Base-by-base conservation (phyloP, 2,888 invertebrate genomes). In the Drosophila cracens region DNA sequence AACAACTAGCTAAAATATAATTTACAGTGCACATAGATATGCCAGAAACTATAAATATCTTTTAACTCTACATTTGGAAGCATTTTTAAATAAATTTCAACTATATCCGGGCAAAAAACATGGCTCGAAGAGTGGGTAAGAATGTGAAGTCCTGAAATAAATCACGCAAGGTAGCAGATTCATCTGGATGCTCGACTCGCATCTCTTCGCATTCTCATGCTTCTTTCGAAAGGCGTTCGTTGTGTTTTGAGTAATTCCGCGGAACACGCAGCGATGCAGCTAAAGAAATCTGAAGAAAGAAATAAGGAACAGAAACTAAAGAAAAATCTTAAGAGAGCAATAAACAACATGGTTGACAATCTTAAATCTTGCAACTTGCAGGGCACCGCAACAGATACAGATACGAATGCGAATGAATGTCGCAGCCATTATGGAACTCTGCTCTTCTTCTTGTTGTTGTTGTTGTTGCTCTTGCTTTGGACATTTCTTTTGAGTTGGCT, bases 311-410 rank as follows among this genome's bases (percentile, higher is more conserved):
- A 54, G 56, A 70, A 67, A 61, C 68, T 74, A 75, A 78, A 78
- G 82, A 81, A 81, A 87, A 87, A 87, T 87, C 87, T 90, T 89
- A 76, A 90, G 89, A 90, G 89, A 83, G 80, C 84, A 69, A 87
- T 87, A 87, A 89, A 89, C 90, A 89, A 90, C 90, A 89, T 89
- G 91, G 88, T 89, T 89, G 88, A 90, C 88, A 89, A 89, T 89
- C 90, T 86, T 90, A 88, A 89, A 89, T 89, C 88, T 87, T 90
- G 74, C 78, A 71, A 79, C 79, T 82, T 85, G 74, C 79, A 74
- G 80, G 77, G 78, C 80, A 76, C 73, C 70, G 79, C 75, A 74
- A 49, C 74, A 84, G 80, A 76, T 56, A 80, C 89, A 75, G 74
- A 86, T 85, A 81, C 89, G 76, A 72, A 86, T 76, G 81, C 87